Conservation (phyloP, 2,113 vertebrate genomes). For the Serinus canaria region DNA sequence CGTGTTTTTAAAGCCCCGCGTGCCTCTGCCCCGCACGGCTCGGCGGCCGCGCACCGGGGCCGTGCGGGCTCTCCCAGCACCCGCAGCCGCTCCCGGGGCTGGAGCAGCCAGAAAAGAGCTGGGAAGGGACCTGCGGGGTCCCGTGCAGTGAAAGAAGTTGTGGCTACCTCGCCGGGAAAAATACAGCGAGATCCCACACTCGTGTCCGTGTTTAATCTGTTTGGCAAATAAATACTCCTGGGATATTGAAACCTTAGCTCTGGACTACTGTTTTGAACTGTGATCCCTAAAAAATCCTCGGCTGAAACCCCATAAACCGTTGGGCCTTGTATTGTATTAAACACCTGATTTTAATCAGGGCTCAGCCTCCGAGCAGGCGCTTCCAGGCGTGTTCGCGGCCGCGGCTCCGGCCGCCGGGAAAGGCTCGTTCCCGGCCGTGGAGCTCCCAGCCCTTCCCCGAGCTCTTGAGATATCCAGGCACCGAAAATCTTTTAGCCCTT, state of each 20-base stretch:
- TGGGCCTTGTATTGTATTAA: constrained; percentile 47
- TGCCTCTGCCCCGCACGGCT: not conserved
- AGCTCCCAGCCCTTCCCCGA: not conserved
- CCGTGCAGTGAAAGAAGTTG: accelerated
- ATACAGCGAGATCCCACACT: not conserved
- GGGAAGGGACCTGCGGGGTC: not conserved
- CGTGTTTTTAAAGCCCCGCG: not conserved
- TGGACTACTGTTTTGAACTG: constrained; percentile 30
- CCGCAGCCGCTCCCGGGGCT: not conserved
- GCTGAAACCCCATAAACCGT: constrained; percentile 62
- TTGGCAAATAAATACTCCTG: constrained; percentile 19
- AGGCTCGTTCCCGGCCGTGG: not conserved
- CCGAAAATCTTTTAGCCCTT: not conserved
- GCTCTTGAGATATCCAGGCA: not conserved
- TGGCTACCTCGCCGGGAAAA: not conserved
- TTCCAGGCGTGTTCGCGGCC: not conserved
- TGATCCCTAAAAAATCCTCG: constrained; percentile 61
- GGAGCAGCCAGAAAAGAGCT: not conserved
- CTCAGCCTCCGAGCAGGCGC: not conserved
- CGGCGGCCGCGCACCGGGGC: not conserved
- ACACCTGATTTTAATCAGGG: constrained; percentile 69
- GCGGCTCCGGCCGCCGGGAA: not conserved
- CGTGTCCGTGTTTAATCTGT: not conserved
- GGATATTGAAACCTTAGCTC: constrained; percentile 34
- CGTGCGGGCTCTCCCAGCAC: not conserved